Evolutionary conservation across 2,113 vertebrate genomes (phyloP).

Genomic region (Shinisaurus crocodilurus): DNA sequence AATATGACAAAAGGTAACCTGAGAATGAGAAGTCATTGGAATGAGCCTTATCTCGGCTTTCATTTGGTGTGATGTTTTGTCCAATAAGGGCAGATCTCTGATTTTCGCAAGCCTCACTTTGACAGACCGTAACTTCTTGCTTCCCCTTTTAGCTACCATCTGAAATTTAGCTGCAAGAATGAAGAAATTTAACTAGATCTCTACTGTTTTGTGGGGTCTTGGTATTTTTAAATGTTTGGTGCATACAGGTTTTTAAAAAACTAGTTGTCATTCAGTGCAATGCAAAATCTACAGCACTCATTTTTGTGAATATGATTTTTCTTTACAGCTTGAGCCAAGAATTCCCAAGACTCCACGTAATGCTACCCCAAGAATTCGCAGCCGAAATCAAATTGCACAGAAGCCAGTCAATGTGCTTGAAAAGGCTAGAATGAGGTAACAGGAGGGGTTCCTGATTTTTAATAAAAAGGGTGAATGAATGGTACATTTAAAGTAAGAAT

Average conservation of each 20-base stretch:
- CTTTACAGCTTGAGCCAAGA: slow-evolving; percentile 66
- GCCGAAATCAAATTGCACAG: slow-evolving; percentile 76
- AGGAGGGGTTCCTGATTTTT: fast-evolving
- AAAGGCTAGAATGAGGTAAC: slow-evolving; percentile 88
- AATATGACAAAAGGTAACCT: not conserved
- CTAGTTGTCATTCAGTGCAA: not conserved
- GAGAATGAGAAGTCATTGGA: not conserved
- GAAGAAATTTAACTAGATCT: not conserved
- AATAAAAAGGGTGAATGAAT: not conserved
- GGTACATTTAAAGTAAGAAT: not conserved
- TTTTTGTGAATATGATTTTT: not conserved
- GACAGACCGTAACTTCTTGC: not conserved
- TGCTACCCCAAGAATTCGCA: slow-evolving; percentile 88
- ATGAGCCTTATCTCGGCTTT: not conserved
- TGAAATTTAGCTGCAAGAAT: not conserved
- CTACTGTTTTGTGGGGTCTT: not conserved
- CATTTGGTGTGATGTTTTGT: not conserved
- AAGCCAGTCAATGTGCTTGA: slow-evolving; percentile 85
- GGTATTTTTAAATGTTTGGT: not conserved
- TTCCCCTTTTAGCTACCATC: not conserved
- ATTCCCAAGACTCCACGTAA: slow-evolving; percentile 77
- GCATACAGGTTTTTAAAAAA: not conserved
- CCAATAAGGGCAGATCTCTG: too few relatives aligned
- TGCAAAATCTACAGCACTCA: not conserved
- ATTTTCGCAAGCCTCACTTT: not conserved